Evolutionary conservation across 23 tunicate species (phyloP), one percentile per base, ranked within the genome.

Genomic region (Ascidia mentula): DNA sequence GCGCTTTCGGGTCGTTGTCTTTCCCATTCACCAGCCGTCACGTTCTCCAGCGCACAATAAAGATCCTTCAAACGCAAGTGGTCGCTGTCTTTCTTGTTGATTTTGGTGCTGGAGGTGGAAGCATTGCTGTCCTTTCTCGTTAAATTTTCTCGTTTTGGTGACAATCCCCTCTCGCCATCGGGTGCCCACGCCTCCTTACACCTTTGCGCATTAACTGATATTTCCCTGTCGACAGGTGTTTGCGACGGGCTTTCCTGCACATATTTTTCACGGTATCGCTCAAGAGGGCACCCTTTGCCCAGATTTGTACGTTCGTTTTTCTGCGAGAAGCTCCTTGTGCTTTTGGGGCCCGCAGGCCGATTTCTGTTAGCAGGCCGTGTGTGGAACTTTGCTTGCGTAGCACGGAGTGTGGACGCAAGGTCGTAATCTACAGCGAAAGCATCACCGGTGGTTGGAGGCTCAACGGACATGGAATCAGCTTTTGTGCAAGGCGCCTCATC

Each of bases 381-480:
- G 20, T 61, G 73, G 36, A 79, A 38, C 37, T 60, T 37, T 15
- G 30, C 73, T 18, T 22, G 34, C 60, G 60, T 60, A 13, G 60
- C 73, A 6, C 60, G 60, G 30, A 79, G 36, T 20, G 73, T 60
- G 18, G 45, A n/a, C 26, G 45, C 46, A 40, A 79, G 73, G 37
- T 79, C 82, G 37, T 60, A 33, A n/a, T 79, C 36, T 22, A 59
- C 82, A 28, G 12, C 53, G 15, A 53, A 53, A 53, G 24, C 65
- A 3, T 53, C 65, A 28, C 65, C 65, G 24, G 24, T 53, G 13
- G 65, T 53, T 28, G 65, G 65, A 5, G 65, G 65, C 13, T 53
- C 28, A 53, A 53, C 65, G 7, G 65, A 53, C 65, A 53, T 5
- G 7, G 65, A 53, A 9, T 53, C 65, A 28, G 65, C 65, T 9